Base-by-base conservation (phyloP, 2,888 invertebrate genomes). In the Buathra laborator region DNA sequence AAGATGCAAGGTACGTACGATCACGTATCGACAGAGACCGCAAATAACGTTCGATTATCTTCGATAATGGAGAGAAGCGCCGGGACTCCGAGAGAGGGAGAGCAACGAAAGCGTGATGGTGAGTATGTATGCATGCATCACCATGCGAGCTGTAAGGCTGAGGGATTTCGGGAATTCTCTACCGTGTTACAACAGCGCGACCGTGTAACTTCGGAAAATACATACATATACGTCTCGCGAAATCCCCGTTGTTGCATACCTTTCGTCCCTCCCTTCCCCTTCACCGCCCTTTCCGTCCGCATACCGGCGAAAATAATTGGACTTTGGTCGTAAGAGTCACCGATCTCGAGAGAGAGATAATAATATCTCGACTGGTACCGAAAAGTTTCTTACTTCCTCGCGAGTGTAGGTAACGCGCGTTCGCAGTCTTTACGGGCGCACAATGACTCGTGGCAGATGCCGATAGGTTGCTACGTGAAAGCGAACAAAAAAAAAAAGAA, bases 11-110 rank as follows among this genome's bases (percentile, higher is more conserved):
- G 24, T 62, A 74, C 53, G 46, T 68, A 83, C 71, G 87, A 88
- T 86, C 87, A 88, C 87, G 87, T 86, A 89, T 89, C 89, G 87
- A 86, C 86, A 87, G 89, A 90, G 89, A 91, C 90, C 92, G 86
- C 91, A 91, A 91, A 92, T 90, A 89, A 89, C 87, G 88, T 89
- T 88, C 89, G 87, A 89, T 89, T 90, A 90, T 89, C 83, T 86
- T 68, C 87, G 88, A 90, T 91, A 89, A 90, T 91, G 89, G 90
- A 86, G 84, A 67, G 68, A 70, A 46, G 79, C 62, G 29, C 37
- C 37, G 37, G 37, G 5, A 9, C 37, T 7, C 37, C 37, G 37
- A 37, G 37, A 5, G 37, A 37, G 37, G 9, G 37, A 53, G 74
- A 85, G 70, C 86, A 87, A 68, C 43, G 48, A 67, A 74, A 51